These are phyloP conservation scores for Tylochromis polylepis DNA, from an alignment of 2,113 vertebrate genomes.

Conservation along the genomic window DNA sequence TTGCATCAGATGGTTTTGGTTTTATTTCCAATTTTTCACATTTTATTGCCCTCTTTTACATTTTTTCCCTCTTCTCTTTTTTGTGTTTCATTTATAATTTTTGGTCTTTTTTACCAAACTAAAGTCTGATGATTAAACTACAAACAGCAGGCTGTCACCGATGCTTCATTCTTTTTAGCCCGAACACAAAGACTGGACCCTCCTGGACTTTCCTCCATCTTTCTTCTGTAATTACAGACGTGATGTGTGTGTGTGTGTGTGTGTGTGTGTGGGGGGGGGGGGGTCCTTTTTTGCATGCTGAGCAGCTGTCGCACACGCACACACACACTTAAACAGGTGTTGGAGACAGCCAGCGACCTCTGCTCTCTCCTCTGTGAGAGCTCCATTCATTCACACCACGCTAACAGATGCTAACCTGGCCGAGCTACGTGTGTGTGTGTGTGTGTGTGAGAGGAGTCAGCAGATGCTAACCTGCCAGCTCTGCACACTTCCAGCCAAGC, in stretches of 20 bases:
- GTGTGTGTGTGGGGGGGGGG: too few relatives aligned
- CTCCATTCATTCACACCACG: conserved; percentile 41
- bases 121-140: not conserved
- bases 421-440: not conserved
- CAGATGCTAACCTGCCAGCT: conserved; percentile 32
- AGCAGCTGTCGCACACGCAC: conserved; percentile 47
- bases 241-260: not conserved
- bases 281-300: not conserved
- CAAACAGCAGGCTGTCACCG: not conserved
- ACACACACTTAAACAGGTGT: conserved; percentile 51
- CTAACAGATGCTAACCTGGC: conserved; percentile 57
- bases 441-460: not conserved
- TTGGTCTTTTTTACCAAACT: too few relatives aligned
- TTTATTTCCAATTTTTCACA: not conserved
- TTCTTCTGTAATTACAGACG: conserved; percentile 46
- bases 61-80: not conserved
- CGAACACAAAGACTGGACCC: not conserved
- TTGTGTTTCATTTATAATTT: not conserved
- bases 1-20: not conserved
- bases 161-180: not conserved
- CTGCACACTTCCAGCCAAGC: not conserved
- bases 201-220: not conserved
- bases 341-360: conserved; percentile 49
- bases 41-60: not conserved
- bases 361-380: conserved; percentile 46